Evolutionary conservation across 1,140 invertebrate genomes (phyloP).

Genomic region (Carposina sasakii): DNA sequence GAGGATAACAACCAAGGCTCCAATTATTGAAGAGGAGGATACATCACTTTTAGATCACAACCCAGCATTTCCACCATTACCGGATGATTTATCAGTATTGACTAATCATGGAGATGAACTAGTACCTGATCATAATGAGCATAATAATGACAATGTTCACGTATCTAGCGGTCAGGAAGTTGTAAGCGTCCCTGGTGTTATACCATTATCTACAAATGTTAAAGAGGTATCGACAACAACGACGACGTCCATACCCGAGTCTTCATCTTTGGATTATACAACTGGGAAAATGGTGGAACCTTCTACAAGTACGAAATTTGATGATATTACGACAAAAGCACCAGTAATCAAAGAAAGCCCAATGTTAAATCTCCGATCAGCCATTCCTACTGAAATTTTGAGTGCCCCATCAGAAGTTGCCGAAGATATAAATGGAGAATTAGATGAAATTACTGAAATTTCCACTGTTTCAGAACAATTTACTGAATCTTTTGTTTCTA

Average conservation of each 20-base stretch:
- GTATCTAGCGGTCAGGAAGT: constrained; percentile 30
- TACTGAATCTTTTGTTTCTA: constrained; percentile 1
- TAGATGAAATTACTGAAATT: constrained; percentile 25
- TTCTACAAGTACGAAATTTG: too few relatives aligned
- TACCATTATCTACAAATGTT: constrained; percentile 6
- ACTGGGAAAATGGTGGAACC: too few relatives aligned
- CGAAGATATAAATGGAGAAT: constrained; percentile 27
- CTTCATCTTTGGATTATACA: constrained; percentile 17
- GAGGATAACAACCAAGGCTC: constrained; percentile 42
- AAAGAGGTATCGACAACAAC: constrained; percentile 34
- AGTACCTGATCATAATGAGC: constrained; percentile 51
- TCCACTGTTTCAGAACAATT: constrained; percentile 8
- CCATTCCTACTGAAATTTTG: constrained; percentile 53
- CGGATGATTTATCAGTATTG: constrained; percentile 55
- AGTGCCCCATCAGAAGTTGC: constrained; percentile 40
- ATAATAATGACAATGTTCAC: constrained; percentile 45
- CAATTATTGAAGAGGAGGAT: constrained; percentile 57
- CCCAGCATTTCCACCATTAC: constrained; percentile 60
- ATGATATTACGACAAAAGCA: constrained; percentile 21
- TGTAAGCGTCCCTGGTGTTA: constrained; percentile 20
- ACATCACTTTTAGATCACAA: constrained; percentile 49
- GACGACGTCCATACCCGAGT: constrained; percentile 21
- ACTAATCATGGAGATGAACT: constrained; percentile 57
- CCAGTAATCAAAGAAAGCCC: constrained; percentile 41
- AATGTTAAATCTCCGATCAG: constrained; percentile 53